Base-by-base conservation (phyloP, 23 tunicate genomes). In the Ascidia mentula region DNA sequence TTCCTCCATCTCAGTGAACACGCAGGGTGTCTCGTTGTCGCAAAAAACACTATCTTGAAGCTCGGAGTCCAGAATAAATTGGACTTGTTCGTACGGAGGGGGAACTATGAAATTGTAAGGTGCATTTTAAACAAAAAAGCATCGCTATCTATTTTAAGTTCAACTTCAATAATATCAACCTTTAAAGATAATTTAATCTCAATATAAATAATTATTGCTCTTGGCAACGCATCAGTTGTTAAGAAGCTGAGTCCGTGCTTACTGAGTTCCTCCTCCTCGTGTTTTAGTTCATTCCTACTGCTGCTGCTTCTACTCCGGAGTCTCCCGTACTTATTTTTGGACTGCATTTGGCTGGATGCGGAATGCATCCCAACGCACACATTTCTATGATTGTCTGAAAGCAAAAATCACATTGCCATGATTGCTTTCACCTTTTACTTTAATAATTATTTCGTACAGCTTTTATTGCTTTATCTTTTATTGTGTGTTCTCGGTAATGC, bases 1-100 rank as follows among this genome's bases (percentile, higher is more conserved):
- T 42, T 93, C 93, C 75, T 88, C 89, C 98, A 93, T 87, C 73
- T 93, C 93, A 0, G 93, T 93, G 77, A 93, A 93, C 32, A 93
- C 88, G 34, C 87, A 72, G 9, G 98, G 98, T 32, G 85, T 79
- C 33, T 77, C 75, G 69, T 76, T 38, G 38, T n/a, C 69, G 32
- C 38, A 40, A 30, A 72, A 36, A 36, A 24, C 34, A 7, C 87
- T 77, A 32, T 71, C 75, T 26, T 76, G 72, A 31, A 36, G 71
- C 32, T 83, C 92, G 34, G 37, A 28, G 70, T 92, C 97, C 18
- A 93, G 84, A 13, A 93, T 83, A 72, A 93, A 88, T 40, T 93
- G 90, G 72, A 93, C 98, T 77, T 93, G 90, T 72, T 93, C 86
- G 61, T 77, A 76, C 15, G 98, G 98, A 65, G 98, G 85, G 12